Evolutionary conservation across 2,797 vertebrate genomes (phyloP).

Genomic region (Alca torda): DNA sequence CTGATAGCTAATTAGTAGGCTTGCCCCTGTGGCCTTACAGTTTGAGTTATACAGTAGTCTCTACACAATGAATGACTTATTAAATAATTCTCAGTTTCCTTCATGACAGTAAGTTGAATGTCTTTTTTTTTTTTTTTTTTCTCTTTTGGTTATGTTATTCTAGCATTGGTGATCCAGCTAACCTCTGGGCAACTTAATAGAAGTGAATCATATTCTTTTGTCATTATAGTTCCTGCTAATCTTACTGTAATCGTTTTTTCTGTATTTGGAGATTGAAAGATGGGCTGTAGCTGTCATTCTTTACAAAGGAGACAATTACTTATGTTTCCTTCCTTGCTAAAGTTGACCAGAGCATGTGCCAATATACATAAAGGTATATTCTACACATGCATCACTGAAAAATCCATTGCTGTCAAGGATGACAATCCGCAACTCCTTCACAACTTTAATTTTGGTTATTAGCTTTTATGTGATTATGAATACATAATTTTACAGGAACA

Average conservation of each 20-base stretch:
- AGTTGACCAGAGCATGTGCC: not conserved
- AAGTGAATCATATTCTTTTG: not conserved
- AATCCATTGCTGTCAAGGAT: not conserved
- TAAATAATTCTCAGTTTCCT: constrained; percentile 6
- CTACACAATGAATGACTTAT: not conserved
- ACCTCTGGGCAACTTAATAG: not conserved
- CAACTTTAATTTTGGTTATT: not conserved
- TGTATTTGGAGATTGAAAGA: not conserved
- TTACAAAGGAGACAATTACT: not conserved
- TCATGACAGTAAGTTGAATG: not conserved
- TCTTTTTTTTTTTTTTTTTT: no score
- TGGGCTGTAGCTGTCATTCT: not conserved
- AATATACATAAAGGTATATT: not conserved
- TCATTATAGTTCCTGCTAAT: not conserved
- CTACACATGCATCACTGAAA: not conserved
- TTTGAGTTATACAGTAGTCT: constrained; percentile 10
- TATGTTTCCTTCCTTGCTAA: not conserved
- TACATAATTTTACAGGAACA: not conserved
- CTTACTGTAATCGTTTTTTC: not conserved
- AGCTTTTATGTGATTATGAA: not conserved
- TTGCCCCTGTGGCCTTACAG: not conserved
- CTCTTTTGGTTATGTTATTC: not conserved
- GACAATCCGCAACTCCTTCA: not conserved
- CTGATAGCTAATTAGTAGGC: not conserved
- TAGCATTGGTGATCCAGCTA: not conserved